A percentile compares a stretch with the other conserved stretches of the same genome.
Conservation (phyloP, 2,888 invertebrate species). For the Eulithis testata region DNA sequence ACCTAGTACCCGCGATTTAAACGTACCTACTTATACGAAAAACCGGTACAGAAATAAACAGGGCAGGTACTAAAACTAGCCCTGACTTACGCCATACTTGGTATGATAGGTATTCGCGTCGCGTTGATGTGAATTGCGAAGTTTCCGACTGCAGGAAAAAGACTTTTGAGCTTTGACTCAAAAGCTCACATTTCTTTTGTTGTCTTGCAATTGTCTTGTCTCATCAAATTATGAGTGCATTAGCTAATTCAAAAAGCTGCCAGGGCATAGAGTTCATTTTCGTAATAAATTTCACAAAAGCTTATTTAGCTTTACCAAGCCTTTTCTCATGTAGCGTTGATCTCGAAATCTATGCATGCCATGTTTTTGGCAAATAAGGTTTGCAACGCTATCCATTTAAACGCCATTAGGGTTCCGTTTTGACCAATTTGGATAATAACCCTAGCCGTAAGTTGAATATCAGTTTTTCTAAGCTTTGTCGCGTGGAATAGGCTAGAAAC, state of each 20-base stretch:
- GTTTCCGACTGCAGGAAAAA: constrained; percentile 12
- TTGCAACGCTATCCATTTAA: no score
- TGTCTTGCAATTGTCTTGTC: constrained; percentile 7
- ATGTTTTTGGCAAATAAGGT: no score
- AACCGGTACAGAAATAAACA: constrained; percentile 31
- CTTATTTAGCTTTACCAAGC: no score
- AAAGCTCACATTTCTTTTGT: constrained; percentile 23
- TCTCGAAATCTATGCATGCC: no score
- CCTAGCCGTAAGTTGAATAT: no score
- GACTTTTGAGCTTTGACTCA: constrained; percentile 17
- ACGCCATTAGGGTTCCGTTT: no score
- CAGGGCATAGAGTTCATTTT: not conserved
- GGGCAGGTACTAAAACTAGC: constrained; percentile 27
- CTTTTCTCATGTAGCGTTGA: no score
- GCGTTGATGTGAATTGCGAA: constrained; percentile 19
- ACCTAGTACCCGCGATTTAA: constrained; percentile 15
- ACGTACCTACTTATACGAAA: constrained; percentile 13
- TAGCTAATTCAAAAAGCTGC: constrained; percentile 1
- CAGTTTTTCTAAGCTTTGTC: no score
- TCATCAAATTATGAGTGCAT: constrained; percentile 14
- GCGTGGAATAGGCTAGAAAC: no score
- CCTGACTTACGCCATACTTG: constrained; percentile 17
- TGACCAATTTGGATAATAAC: no score
- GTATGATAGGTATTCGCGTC: constrained; percentile 14
- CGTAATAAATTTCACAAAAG: not conserved